Conservation (phyloP, 2,797 vertebrate genomes). For the Coracias cyanogaster region DNA sequence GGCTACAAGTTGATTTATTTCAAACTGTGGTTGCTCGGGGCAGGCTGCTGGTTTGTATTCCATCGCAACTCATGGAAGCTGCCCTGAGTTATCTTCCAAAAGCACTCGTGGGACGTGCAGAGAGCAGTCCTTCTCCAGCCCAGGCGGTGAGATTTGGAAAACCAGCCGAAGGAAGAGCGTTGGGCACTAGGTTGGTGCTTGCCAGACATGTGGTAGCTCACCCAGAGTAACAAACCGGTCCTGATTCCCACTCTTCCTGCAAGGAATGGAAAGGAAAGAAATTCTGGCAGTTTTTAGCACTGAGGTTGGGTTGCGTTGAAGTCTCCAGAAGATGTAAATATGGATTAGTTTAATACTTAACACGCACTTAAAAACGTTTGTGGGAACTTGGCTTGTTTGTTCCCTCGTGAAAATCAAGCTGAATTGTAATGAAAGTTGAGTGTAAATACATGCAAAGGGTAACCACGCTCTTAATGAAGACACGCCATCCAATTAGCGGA, state of each 20-base stretch:
- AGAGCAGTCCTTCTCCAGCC: neutral
- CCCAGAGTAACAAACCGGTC: neutral
- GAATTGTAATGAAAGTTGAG: neutral
- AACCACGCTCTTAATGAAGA: neutral
- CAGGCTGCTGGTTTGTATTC: neutral
- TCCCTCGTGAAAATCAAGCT: neutral
- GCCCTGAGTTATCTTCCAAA: neutral
- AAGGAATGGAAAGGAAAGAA: neutral
- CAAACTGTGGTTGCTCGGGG: neutral
- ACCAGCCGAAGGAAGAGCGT: neutral
- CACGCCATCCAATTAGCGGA: neutral
- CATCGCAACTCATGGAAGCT: neutral
- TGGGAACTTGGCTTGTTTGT: neutral
- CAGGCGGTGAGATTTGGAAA: neutral
- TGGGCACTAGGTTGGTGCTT: neutral
- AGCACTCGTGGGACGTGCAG: fast-evolving
- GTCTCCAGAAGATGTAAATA: neutral
- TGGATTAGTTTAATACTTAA: neutral
- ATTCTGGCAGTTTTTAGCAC: neutral
- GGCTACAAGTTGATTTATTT: neutral
- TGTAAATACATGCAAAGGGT: neutral
- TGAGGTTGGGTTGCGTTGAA: neutral
- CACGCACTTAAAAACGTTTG: neutral
- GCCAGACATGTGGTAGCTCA: neutral
- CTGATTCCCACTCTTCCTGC: neutral